phyloP scores from a whole-genome alignment of 2,888 invertebrate genomes.

The Melanophora roralis region DNA sequence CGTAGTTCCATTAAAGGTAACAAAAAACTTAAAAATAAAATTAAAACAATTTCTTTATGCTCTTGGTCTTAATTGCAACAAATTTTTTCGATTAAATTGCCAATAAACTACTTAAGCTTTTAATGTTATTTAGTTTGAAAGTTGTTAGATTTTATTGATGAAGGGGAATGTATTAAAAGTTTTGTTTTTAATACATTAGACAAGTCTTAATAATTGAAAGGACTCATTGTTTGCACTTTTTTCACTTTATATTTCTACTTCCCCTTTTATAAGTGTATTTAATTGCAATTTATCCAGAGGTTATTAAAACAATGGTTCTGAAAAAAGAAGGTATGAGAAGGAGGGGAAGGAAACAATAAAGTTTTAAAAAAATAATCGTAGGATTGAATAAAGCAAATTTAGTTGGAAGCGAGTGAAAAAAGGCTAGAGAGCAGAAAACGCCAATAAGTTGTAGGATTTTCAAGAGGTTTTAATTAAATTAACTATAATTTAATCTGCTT shows the following conservation, averaged over 20 bases:
- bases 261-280: not conserved
- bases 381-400: not conserved
- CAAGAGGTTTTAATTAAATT: too few relatives aligned
- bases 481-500: too few relatives aligned
- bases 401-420: too few relatives aligned
- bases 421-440: too few relatives aligned
- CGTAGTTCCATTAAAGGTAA: too few relatives aligned
- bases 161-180: not conserved
- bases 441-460: too few relatives aligned
- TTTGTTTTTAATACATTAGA: conserved; percentile 15
- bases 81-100: not conserved
- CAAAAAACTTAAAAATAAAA: not conserved
- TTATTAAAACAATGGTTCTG: not conserved
- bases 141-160: conserved; percentile 9
- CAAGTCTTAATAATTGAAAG: conserved; percentile 17
- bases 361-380: not conserved
- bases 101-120: not conserved
- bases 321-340: not conserved
- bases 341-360: not conserved
- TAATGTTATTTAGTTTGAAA: not conserved
- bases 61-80: not conserved
- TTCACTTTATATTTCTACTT: not conserved
- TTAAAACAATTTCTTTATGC: too few relatives aligned
- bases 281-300: not conserved
- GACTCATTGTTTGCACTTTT: not conserved